Conservation (phyloP, 2,888 invertebrate genomes). For the Villa cingulata region DNA sequence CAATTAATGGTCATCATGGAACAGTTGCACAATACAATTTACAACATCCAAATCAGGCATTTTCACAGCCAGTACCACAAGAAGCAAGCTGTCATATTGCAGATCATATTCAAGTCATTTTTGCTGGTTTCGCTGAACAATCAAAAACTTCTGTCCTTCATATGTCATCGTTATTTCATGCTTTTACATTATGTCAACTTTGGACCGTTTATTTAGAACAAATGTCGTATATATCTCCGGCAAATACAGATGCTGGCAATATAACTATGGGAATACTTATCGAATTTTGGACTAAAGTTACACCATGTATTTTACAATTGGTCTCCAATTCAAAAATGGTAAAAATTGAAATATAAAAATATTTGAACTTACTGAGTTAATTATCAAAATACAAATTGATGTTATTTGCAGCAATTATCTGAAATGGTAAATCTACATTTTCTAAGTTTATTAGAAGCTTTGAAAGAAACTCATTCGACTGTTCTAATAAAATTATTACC, state of each 20-base stretch:
- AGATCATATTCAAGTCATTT: conserved; percentile 89
- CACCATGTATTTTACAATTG: conserved; percentile 86
- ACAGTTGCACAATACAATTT: conserved; percentile 17
- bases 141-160: conserved; percentile 82
- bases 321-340: conserved; percentile 85
- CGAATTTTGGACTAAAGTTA: conserved; percentile 98
- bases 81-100: conserved; percentile 94
- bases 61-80: conserved; percentile 78
- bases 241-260: conserved; percentile 56
- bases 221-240: conserved; percentile 51
- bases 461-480: conserved; percentile 89
- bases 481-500: conserved; percentile 83
- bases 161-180: conserved; percentile 93
- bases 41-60: conserved; percentile 30
- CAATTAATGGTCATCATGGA: background rate
- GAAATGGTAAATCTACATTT: conserved; percentile 98
- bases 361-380: conserved; percentile 6
- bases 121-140: conserved; percentile 94
- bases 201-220: conserved; percentile 98
- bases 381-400: background rate
- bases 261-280: conserved; percentile 70
- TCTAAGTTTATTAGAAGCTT: conserved; percentile 82
- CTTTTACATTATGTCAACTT: conserved; percentile 93
- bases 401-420: conserved; percentile 52
- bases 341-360: background rate